Percentiles rank a stretch among this genome's conserved stretches.
Evolutionary conservation across 2,113 vertebrate genomes (phyloP).

Genomic region (Sapayoa aenigma): DNA sequence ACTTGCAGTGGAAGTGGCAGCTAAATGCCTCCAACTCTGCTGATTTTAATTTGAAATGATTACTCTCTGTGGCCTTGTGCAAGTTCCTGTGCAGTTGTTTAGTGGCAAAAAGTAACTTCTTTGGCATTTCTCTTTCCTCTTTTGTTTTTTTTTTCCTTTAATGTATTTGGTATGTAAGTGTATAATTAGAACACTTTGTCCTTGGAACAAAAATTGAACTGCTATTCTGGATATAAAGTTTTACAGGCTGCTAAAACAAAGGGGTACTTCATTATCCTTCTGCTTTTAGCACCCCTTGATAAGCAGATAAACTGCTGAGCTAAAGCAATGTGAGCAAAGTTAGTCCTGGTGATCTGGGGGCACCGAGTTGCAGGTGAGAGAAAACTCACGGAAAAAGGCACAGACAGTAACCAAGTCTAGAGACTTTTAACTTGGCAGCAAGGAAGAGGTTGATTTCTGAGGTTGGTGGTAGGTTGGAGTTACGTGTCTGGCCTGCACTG

Average conservation of each 20-base stretch:
- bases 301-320: not conserved
- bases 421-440: not conserved
- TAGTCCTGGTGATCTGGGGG: not conserved
- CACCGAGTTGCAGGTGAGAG: not conserved
- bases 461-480: not conserved
- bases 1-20: slow-evolving; percentile 21
- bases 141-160: not conserved
- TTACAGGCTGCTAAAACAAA: not conserved
- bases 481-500: not conserved
- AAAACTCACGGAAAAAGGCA: not conserved
- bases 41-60: slow-evolving; percentile 22
- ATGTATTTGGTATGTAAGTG: not conserved
- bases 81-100: slow-evolving; percentile 38
- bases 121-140: not conserved
- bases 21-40: not conserved
- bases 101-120: slow-evolving; percentile 20
- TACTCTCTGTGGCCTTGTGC: slow-evolving; percentile 14
- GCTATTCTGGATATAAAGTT: not conserved
- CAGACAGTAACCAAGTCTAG: not conserved
- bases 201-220: not conserved
- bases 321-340: not conserved
- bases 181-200: not conserved
- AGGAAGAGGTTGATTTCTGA: not conserved
- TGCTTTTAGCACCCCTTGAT: not conserved
- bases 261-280: not conserved